A percentile compares a stretch with the other conserved stretches of the same genome.
These are phyloP conservation scores for Hyperopisus bebe DNA, from an alignment of 2,113 vertebrate species.

Conservation along the genomic window DNA sequence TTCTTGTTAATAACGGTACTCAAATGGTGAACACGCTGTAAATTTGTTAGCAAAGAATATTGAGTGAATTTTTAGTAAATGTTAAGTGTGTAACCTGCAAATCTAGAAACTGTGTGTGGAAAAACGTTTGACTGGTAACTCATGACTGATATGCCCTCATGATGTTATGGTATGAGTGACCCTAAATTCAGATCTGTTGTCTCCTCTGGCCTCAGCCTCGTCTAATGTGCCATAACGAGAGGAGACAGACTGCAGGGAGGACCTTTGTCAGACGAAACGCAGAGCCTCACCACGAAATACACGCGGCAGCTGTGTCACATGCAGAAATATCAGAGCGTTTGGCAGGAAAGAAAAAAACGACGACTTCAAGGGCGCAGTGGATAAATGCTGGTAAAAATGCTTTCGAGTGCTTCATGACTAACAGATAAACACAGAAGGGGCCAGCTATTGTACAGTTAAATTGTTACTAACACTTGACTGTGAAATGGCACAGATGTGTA, in stretches of 20 bases:
- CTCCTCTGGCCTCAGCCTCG: neutral
- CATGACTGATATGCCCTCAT: neutral
- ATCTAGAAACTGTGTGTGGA: too few relatives aligned
- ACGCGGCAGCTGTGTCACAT: neutral
- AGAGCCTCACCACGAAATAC: neutral
- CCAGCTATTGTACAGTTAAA: neutral
- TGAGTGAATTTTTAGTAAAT: too few relatives aligned
- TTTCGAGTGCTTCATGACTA: neutral
- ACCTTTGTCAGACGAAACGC: neutral
- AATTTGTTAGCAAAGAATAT: too few relatives aligned
- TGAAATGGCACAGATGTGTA: neutral
- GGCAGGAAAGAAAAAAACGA: neutral
- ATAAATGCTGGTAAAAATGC: neutral
- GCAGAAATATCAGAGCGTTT: too few relatives aligned
- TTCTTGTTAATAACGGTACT: too few relatives aligned
- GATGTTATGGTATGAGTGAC: neutral
- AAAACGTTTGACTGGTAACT: too few relatives aligned
- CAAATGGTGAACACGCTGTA: too few relatives aligned
- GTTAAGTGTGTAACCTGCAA: too few relatives aligned
- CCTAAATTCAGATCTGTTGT: neutral
- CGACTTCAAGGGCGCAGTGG: neutral
- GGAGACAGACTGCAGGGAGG: neutral
- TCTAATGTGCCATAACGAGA: neutral
- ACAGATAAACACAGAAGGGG: neutral
- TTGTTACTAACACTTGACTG: neutral